These are phyloP conservation scores for Centropus bengalensis DNA, from an alignment of 2,113 vertebrate species.

Conservation along the genomic window DNA sequence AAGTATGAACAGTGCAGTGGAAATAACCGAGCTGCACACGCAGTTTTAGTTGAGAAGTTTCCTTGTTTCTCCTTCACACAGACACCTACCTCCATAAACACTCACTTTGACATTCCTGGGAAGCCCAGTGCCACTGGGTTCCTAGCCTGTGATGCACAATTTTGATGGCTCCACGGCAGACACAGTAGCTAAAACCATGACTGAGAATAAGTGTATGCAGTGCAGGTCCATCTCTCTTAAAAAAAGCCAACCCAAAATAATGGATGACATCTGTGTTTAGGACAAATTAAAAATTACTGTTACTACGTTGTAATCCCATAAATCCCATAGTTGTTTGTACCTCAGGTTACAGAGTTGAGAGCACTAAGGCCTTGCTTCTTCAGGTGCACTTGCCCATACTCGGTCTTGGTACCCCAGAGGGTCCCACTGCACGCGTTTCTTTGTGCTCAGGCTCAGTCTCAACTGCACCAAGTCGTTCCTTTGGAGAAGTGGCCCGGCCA, in stretches of 20 bases:
- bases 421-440: accelerated
- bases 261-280: neutral
- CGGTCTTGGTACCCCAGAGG: neutral
- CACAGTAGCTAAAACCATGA: neutral
- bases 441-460: neutral
- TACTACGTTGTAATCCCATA: neutral
- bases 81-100: neutral
- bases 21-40: neutral
- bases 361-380: neutral
- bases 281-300: neutral
- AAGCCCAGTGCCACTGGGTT: neutral
- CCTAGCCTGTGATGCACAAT: neutral
- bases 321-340: neutral
- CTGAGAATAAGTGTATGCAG: neutral
- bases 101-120: neutral
- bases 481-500: neutral
- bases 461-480: neutral
- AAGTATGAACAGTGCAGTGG: neutral
- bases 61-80: neutral
- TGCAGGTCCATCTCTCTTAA: neutral
- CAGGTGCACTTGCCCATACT: neutral
- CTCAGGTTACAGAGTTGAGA: neutral
- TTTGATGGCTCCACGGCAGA: neutral
- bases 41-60: neutral
- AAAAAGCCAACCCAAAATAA: neutral